Evolutionary conservation across 2,113 vertebrate species (phyloP), one percentile per base, ranked within the genome.

Genomic region (Hypomesus transpacificus): DNA sequence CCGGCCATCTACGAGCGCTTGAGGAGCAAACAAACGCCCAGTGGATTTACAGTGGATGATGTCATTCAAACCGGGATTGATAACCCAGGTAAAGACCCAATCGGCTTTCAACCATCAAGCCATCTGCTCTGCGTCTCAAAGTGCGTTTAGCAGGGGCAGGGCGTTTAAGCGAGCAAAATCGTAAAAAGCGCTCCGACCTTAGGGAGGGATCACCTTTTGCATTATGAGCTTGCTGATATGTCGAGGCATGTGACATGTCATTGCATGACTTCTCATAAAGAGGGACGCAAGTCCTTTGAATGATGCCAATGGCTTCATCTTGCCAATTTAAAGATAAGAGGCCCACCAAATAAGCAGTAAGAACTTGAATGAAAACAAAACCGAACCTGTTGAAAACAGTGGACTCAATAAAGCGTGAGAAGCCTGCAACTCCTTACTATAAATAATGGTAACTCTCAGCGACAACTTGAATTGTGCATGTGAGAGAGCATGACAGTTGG

Each of bases 11-110:
- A 98, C 83, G 85, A 90, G 56, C 88, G 89, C 58, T 89, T 97
- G 89, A 90, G 94, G 82, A 91, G 87, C 85, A 94, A 93, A 74
- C 76, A 92, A 88, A 98, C 96, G 1, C 72, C 94, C 71, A 96
- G 93, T 71, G 96, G 96, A 76, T 97, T 95, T 87, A 94, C 93
- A 0, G 74, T 98, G 91, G 96, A 98, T 90, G 96, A 98, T 80
- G 87, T 87, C 80, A 96, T 98, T 82, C 96, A 98, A 89, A 98
- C 96, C 18, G 95, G 96, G 80, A 82, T 98, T 62, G 96, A 98
- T 87, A 98, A 98, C 90, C 96, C 96, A 89, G 96, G 95, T 98
- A 94, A 92, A 84, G 69, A 67, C n/a, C 3, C 72, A 71, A 73
- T 56, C 31, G 14, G 70, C 64, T 69, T 62, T 73, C 22, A 18